Evolutionary conservation across 2,113 vertebrate genomes (phyloP).

Genomic region (Tapirus terrestris): DNA sequence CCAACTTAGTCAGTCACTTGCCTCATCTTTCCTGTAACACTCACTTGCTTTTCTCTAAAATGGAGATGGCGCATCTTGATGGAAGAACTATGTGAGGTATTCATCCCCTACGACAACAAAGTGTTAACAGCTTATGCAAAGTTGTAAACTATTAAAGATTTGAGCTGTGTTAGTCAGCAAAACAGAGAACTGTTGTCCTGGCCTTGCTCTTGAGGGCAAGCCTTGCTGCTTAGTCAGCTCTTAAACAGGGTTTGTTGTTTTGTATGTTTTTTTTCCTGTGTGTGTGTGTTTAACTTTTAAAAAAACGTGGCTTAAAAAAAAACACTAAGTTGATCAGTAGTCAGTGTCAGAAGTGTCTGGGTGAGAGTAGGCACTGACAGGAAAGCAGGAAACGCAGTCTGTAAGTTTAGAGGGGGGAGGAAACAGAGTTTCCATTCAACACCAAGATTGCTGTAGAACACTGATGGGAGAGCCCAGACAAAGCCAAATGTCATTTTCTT

Average conservation of each 20-base stretch:
- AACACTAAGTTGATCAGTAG: conserved; percentile 88
- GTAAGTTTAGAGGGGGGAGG: conserved; percentile 77
- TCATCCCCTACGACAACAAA: background rate
- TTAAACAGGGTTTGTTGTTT: background rate
- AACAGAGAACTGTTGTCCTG: conserved; percentile 38
- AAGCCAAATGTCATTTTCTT: conserved; percentile 76
- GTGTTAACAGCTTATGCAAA: background rate
- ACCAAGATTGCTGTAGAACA: conserved; percentile 41
- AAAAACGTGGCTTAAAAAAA: conserved; percentile 80
- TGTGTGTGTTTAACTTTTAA: conserved; percentile 29
- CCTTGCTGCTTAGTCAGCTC: conserved; percentile 81
- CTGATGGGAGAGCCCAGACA: conserved; percentile 13
- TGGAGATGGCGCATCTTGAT: background rate
- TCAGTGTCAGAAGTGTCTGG: conserved; percentile 89
- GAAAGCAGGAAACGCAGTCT: conserved; percentile 88
- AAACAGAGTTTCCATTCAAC: conserved; percentile 78
- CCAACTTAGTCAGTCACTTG: background rate
- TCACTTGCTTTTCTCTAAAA: background rate
- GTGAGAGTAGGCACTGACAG: conserved; percentile 86
- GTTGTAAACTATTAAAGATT: background rate
- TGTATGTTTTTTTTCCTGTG: background rate
- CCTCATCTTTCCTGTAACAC: background rate
- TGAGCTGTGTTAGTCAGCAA: conserved; percentile 48
- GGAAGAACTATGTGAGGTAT: background rate
- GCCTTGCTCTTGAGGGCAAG: conserved; percentile 33